These are phyloP conservation scores for Philopotamus ludificatus DNA, from an alignment of 1,140 invertebrate genomes.

Conservation along the genomic window DNA sequence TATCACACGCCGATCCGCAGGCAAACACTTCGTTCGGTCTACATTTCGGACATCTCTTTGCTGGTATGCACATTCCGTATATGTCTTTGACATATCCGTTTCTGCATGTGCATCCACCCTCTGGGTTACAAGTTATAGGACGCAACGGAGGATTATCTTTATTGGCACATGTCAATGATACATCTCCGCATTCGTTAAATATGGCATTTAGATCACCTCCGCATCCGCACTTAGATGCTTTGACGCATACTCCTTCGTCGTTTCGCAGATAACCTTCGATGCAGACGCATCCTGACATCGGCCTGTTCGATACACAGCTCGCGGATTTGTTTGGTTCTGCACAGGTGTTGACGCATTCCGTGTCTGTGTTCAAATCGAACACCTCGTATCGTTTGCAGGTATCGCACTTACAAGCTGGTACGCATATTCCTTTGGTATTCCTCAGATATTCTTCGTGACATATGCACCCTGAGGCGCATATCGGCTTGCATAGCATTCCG, in stretches of 20 bases:
- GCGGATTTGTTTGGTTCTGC: slow-evolving; percentile 6
- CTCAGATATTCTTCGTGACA: slow-evolving; percentile 23
- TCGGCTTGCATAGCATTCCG: neutral
- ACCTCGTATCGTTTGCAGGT: slow-evolving; percentile 23
- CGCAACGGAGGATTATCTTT: slow-evolving; percentile 5
- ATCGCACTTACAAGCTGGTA: slow-evolving; percentile 14
- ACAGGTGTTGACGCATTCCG: slow-evolving; percentile 30
- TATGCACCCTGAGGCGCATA: slow-evolving; percentile 21
- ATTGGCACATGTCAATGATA: slow-evolving; percentile 20
- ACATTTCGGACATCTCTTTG: slow-evolving; percentile 7
- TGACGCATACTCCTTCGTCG: slow-evolving; percentile 7
- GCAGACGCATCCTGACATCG: slow-evolving; percentile 31
- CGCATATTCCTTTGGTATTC: slow-evolving; percentile 29
- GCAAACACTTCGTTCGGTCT: slow-evolving; percentile 23
- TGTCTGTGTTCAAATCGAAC: slow-evolving; percentile 29
- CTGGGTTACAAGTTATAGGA: neutral
- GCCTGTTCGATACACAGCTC: slow-evolving; percentile 3
- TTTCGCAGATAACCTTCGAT: slow-evolving; percentile 22
- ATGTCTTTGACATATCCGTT: slow-evolving; percentile 8
- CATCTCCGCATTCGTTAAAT: slow-evolving; percentile 7
- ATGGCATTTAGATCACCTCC: neutral
- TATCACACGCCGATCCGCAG: slow-evolving; percentile 34
- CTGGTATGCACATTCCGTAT: slow-evolving; percentile 18
- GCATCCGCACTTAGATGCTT: neutral
- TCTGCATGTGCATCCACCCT: slow-evolving; percentile 25